Conservation (phyloP, 64 coral and sea anemone species). For the Cladopsammia gracilis region DNA sequence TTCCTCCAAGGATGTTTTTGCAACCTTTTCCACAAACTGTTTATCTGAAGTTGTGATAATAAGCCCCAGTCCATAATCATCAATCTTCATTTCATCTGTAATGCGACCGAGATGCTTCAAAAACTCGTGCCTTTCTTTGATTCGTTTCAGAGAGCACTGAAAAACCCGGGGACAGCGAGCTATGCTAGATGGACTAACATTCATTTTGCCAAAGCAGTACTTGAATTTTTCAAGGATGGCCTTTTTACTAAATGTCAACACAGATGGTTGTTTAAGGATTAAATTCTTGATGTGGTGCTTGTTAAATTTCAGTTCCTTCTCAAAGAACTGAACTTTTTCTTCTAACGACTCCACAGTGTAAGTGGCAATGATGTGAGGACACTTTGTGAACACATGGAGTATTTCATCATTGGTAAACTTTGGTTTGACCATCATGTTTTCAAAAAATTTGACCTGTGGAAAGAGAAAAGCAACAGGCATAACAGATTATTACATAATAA, state of each 20-base stretch:
- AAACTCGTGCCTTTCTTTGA: constrained; percentile 91
- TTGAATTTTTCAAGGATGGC: constrained; percentile 84
- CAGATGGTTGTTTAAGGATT: constrained; percentile 93
- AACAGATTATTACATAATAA: too few relatives aligned
- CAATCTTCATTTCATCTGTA: constrained; percentile 75
- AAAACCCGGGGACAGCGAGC: constrained; percentile 91
- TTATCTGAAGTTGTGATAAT: constrained; percentile 81
- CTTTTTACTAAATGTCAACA: constrained; percentile 87
- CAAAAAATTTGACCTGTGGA: constrained; percentile 82
- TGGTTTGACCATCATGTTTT: constrained; percentile 82
- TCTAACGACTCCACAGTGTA: constrained; percentile 71
- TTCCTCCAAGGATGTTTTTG: constrained; percentile 67
- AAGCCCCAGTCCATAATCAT: constrained; percentile 90
- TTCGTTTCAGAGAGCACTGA: constrained; percentile 92
- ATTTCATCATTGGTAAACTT: constrained; percentile 87
- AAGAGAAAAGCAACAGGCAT: neutral
- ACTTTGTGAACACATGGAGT: constrained; percentile 91
- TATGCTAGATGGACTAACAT: constrained; percentile 78
- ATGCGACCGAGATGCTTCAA: constrained; percentile 73
- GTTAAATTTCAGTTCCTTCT: constrained; percentile 88
- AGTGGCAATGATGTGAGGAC: constrained; percentile 84
- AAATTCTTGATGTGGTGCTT: constrained; percentile 91
- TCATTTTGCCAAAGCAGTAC: constrained; percentile 87
- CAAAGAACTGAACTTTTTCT: constrained; percentile 79
- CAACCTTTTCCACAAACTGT: constrained; percentile 85